Percentiles rank a stretch among this genome's conserved stretches.
Conservation (phyloP, 1,140 invertebrate genomes). For the Leguminivora glycinivorella region DNA sequence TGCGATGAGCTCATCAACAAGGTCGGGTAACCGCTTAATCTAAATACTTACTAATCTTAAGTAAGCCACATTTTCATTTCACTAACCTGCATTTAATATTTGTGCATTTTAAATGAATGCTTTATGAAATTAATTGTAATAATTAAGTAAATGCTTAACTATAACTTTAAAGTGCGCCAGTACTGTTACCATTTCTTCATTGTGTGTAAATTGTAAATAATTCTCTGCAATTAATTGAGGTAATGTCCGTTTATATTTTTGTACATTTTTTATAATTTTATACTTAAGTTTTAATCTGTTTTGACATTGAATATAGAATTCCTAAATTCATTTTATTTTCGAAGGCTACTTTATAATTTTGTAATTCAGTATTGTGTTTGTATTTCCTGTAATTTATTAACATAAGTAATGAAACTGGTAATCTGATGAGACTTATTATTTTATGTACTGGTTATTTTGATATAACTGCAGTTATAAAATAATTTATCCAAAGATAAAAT, state of each 20-base stretch:
- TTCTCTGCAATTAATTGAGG: conserved; percentile 57
- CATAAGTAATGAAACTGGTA: conserved; percentile 20
- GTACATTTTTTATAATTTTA: conserved; percentile 57
- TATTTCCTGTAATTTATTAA: conserved; percentile 25
- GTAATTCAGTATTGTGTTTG: conserved; percentile 32
- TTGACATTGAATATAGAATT: conserved; percentile 43
- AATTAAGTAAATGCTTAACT: conserved; percentile 37
- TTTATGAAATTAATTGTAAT: background rate
- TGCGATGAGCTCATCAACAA: conserved; percentile 89
- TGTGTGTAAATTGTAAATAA: conserved; percentile 48
- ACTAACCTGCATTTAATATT: conserved; percentile 58
- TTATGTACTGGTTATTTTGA: conserved; percentile 16
- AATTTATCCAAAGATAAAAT: conserved; percentile 14
- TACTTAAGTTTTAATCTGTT: conserved; percentile 51
- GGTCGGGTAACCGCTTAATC: conserved; percentile 58
- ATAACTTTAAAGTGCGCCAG: conserved; percentile 44
- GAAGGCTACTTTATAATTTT: conserved; percentile 26
- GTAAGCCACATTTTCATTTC: conserved; percentile 45
- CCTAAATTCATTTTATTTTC: background rate
- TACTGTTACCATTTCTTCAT: conserved; percentile 54
- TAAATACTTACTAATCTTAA: conserved; percentile 41
- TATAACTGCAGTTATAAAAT: conserved; percentile 22
- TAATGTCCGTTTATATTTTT: conserved; percentile 56
- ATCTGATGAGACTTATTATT: conserved; percentile 15
- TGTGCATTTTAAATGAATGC: conserved; percentile 34